A percentile compares a stretch with the other conserved stretches of the same genome.
These are phyloP conservation scores for Brotogeris chrysoptera DNA, from an alignment of 2,797 vertebrate genomes.

Conservation along the genomic window DNA sequence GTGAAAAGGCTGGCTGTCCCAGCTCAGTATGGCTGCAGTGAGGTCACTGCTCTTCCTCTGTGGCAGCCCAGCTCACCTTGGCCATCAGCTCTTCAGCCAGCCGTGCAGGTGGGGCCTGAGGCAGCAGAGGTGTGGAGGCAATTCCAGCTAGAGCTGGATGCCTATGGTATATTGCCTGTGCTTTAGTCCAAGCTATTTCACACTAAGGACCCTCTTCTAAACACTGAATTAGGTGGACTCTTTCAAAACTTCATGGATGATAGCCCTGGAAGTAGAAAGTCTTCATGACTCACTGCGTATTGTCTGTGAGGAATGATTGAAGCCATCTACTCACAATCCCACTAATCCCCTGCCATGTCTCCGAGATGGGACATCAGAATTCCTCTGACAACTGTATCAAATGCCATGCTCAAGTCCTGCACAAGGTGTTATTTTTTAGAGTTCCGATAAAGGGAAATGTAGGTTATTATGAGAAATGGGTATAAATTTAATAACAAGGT, in stretches of 20 bases:
- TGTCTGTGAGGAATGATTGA: constrained; percentile 51
- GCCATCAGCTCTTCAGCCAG: neutral
- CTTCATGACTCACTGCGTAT: constrained; percentile 44
- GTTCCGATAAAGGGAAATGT: constrained; percentile 50
- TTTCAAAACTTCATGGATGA: constrained; percentile 52
- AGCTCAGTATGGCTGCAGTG: rapidly evolving
- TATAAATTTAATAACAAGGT: constrained; percentile 70
- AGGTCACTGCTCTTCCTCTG: neutral
- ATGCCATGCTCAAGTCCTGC: constrained; percentile 30
- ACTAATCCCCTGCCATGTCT: constrained; percentile 52
- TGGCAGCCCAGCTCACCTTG: neutral
- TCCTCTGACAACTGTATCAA: constrained; percentile 37
- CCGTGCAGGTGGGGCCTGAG: rapidly evolving
- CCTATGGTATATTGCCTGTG: neutral
- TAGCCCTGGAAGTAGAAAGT: constrained; percentile 39
- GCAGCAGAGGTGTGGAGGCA: neutral
- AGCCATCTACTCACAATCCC: constrained; percentile 44
- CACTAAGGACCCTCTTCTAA: neutral
- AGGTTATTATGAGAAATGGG: constrained; percentile 67
- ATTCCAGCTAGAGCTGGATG: neutral
- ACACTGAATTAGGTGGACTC: constrained; percentile 5
- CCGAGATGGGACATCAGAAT: constrained; percentile 36
- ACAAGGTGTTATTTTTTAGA: constrained; percentile 47
- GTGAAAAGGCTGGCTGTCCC: neutral
- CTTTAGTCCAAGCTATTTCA: neutral